Percentiles rank a stretch among this genome's conserved stretches.
Evolutionary conservation across 2,113 vertebrate genomes (phyloP).

Genomic region (Acrocephalus arundinaceus): DNA sequence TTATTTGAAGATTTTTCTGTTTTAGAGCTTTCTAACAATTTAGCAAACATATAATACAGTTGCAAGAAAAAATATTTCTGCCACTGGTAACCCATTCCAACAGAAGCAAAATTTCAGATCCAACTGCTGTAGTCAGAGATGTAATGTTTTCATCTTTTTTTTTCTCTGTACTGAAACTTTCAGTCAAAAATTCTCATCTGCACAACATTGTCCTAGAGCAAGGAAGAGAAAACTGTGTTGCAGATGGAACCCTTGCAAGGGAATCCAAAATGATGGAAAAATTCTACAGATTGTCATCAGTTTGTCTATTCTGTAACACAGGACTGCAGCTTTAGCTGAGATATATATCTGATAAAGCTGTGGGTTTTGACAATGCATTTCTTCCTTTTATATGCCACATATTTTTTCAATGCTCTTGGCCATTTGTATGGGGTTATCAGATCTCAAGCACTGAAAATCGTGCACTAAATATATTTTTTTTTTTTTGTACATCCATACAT

Average conservation of each 20-base stretch:
- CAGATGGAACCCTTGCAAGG: not conserved
- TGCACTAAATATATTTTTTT: not conserved
- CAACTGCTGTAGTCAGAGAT: not conserved
- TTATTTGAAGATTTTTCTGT: not conserved
- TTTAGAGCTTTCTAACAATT: not conserved
- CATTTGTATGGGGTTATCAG: not conserved
- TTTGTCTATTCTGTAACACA: not conserved
- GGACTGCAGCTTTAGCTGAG: not conserved
- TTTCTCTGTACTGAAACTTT: not conserved
- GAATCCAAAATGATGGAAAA: not conserved
- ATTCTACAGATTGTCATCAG: not conserved
- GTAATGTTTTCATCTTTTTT: not conserved
- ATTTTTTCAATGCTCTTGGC: not conserved
- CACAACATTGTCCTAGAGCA: not conserved
- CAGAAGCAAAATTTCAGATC: not conserved
- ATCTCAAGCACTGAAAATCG: not conserved
- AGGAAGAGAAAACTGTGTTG: not conserved
- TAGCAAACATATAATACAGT: not conserved
- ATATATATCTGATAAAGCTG: not conserved
- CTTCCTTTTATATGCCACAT: not conserved
- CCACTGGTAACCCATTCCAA: not conserved
- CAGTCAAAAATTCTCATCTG: not conserved
- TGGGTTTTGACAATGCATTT: not conserved
- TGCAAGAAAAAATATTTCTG: not conserved
- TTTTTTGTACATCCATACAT: not conserved